Percentiles rank a stretch among this genome's conserved stretches.
These are phyloP conservation scores for Brevimyrus niger DNA, from an alignment of 2,113 vertebrate species.

Conservation along the genomic window DNA sequence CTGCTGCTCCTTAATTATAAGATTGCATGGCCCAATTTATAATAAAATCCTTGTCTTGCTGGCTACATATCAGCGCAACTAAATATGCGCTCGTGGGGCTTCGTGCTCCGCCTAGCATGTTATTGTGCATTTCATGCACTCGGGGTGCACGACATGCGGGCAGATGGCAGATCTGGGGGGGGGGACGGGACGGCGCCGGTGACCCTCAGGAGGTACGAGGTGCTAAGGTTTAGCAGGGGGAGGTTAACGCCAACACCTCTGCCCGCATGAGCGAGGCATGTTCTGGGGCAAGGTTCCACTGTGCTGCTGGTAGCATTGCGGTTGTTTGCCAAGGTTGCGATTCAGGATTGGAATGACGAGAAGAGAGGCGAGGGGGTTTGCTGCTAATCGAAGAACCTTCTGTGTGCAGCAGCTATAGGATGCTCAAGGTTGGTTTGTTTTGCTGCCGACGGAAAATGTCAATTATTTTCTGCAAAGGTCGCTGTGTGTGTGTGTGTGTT, in stretches of 20 bases:
- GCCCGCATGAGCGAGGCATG: neutral
- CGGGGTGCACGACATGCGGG: neutral
- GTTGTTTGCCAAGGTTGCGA: neutral
- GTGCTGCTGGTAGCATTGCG: too few species aligned
- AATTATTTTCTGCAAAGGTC: slow-evolving; percentile 10
- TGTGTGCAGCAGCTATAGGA: neutral
- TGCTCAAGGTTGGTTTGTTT: neutral
- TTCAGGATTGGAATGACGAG: neutral
- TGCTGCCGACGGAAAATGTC: neutral
- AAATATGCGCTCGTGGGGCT: neutral
- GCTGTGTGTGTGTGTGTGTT: too few species aligned
- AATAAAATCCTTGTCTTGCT: neutral
- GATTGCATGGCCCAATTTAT: neutral
- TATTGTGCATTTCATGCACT: neutral
- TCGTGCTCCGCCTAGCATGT: neutral
- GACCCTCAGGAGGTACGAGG: neutral
- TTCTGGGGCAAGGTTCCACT: neutral
- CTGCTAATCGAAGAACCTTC: neutral
- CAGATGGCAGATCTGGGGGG: neutral
- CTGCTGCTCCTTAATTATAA: neutral
- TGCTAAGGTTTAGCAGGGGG: neutral
- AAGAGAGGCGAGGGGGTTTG: neutral
- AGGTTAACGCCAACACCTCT: neutral
- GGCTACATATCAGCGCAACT: neutral
- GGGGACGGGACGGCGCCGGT: neutral